A percentile compares a stretch with the other conserved stretches of the same genome.
phyloP scores from a whole-genome alignment of 2,888 invertebrate species.

The Phania funesta region DNA sequence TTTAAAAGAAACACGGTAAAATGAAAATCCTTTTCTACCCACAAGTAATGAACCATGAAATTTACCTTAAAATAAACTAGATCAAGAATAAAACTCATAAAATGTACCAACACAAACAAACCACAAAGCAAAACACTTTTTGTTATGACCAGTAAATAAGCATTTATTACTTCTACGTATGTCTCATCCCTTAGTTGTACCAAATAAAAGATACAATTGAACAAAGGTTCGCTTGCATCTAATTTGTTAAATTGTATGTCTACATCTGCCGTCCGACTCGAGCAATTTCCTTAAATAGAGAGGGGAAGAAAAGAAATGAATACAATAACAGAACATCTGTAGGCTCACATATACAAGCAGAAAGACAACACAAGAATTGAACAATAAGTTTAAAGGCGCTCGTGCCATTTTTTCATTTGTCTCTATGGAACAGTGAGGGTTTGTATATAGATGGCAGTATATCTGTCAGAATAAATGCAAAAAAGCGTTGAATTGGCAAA shows the following conservation, averaged over 20 bases:
- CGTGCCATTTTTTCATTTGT: not conserved
- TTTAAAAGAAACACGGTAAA: no score
- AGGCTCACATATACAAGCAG: not conserved
- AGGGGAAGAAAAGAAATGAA: slow-evolving; percentile 2
- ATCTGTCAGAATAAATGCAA: slow-evolving; percentile 21
- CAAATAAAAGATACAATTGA: not conserved
- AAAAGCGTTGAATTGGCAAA: slow-evolving; percentile 70
- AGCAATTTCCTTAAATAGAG: slow-evolving; percentile 28
- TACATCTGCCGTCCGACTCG: not conserved
- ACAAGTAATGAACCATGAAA: no score
- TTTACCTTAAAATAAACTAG: no score
- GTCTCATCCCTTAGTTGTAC: not conserved
- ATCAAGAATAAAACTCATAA: no score
- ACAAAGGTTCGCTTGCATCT: not conserved
- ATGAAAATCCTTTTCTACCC: no score
- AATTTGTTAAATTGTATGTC: not conserved
- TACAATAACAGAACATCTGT: not conserved
- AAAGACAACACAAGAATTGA: slow-evolving; percentile 41
- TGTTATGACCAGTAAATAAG: slow-evolving; percentile 4
- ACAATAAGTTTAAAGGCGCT: slow-evolving; percentile 41
- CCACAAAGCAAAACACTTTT: no score
- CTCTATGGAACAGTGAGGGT: not conserved
- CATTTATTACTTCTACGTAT: not conserved
- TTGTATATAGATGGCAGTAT: not conserved
- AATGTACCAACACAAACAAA: no score